Evolutionary conservation across 2,113 vertebrate species (phyloP).

Genomic region (Sula dactylatra): DNA sequence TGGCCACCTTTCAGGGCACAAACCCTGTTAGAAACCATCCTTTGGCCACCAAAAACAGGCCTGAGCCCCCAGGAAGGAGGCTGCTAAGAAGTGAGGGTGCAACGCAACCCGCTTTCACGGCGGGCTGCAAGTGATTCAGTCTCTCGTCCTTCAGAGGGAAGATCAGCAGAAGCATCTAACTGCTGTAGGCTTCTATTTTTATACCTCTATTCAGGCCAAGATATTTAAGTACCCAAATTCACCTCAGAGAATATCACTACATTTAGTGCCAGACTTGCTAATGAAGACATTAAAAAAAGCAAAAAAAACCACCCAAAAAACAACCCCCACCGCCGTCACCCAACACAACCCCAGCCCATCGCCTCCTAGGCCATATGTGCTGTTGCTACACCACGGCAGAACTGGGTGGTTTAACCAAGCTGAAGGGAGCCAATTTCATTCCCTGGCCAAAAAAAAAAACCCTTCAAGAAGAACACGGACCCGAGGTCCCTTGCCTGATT

Average conservation of each 20-base stretch:
- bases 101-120: background rate
- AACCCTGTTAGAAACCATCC: background rate
- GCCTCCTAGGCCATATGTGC: background rate
- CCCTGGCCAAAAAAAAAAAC: background rate
- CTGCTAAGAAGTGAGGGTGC: background rate
- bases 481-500: background rate
- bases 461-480: background rate
- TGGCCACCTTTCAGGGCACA: background rate
- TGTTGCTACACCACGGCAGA: background rate
- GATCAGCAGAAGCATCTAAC: background rate
- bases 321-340: too few species aligned
- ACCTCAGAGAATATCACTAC: conserved; percentile 13
- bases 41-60: background rate
- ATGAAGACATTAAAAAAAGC: background rate
- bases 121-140: background rate
- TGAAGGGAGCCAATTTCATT: background rate
- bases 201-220: conserved; percentile 37
- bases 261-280: conserved; percentile 21
- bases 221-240: conserved; percentile 29
- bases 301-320: too few species aligned
- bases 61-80: background rate
- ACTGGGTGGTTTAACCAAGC: background rate
- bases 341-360: background rate
- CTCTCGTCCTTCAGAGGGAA: background rate
- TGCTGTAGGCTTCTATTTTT: conserved; percentile 44